Base-by-base conservation (phyloP, 2,888 invertebrate species). In the Scaptomyza parva region DNA sequence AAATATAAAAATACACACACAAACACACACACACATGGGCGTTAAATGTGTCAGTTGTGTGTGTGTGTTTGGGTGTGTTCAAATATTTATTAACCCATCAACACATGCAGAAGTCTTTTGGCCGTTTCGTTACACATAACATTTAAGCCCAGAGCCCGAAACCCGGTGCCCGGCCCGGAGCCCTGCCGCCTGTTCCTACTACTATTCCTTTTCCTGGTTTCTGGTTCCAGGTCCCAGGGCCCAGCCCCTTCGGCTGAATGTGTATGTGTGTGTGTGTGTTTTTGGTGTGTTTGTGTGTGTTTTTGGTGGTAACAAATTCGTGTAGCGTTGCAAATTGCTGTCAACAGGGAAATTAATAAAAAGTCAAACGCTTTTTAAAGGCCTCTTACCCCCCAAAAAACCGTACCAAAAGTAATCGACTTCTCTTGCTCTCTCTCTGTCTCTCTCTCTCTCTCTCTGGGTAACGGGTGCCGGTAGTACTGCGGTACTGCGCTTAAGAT, bases 71-170 rank as follows among this genome's bases (percentile, higher is more conserved):
- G 71, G 74, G 64, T 75, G 75, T 76, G 88, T 66, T 89, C 78
- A 89, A 89, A 89, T 90, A 89, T 89, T 89, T 90, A 89, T 89
- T 89, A 90, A 89, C 88, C 88, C 90, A 90, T 90, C 89, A 90
- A 74, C 88, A 83, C 84, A 88, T 86, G 86, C 88, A 84, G 84
- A 82, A 82, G 84, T 84, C 88, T 88, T 87, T 70, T 58, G 70
- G 77, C 88, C 87, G 72, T 87, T 87, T 82, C 84, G 81, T 77
- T 86, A 67, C 78, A 65, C 69, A 69, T 73, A 52, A 61, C 59
- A 80, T 80, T 59, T 43, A 77, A 43, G 55, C 52, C 51, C 57
- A 44, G 62, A 52, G 57, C 67, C 54, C 68, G 40, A 33, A 22
- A 2, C 20, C 20, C 43, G 39, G 17, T 22, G 52, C 39, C 50